Percentiles rank a stretch among this genome's conserved stretches.
Conservation (phyloP, 2,888 invertebrate species). For the Macrophya annulata region DNA sequence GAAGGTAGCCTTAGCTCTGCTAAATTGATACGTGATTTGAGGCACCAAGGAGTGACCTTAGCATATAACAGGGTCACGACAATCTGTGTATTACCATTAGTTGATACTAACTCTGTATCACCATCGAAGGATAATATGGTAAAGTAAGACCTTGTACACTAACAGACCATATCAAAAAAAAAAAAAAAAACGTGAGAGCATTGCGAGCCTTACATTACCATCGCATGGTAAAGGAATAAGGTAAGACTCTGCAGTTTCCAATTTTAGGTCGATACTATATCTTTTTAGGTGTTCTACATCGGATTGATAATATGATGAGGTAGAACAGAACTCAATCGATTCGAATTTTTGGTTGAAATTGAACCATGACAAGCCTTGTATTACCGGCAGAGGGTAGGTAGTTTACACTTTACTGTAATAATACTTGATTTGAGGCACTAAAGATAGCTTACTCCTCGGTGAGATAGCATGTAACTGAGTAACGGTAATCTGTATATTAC, state of each 20-base stretch:
- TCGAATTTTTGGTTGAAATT: neutral
- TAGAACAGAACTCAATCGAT: neutral
- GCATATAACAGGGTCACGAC: too few species aligned
- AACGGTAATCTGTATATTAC: neutral
- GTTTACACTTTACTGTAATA: neutral
- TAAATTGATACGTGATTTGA: too few species aligned
- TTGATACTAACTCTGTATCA: too few species aligned
- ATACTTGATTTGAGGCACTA: neutral
- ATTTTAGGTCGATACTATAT: too few species aligned
- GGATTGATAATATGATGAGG: constrained; percentile 6
- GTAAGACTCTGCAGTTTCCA: neutral
- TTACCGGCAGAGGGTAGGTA: constrained; percentile 7
- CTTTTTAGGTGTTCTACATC: neutral
- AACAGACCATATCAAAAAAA: too few species aligned
- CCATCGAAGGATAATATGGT: neutral
- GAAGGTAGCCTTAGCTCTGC: too few species aligned
- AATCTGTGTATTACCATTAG: too few species aligned
- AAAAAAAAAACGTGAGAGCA: too few species aligned
- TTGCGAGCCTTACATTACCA: constrained; percentile 8
- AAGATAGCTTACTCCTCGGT: too few species aligned
- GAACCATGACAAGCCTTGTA: neutral
- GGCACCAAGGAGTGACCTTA: too few species aligned
- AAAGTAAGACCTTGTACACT: too few species aligned
- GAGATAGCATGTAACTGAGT: neutral
- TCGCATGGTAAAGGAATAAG: neutral